Evolutionary conservation across 92 coral and sea anemone genomes (phyloP).

Genomic region (Epizoanthus stellaris): DNA sequence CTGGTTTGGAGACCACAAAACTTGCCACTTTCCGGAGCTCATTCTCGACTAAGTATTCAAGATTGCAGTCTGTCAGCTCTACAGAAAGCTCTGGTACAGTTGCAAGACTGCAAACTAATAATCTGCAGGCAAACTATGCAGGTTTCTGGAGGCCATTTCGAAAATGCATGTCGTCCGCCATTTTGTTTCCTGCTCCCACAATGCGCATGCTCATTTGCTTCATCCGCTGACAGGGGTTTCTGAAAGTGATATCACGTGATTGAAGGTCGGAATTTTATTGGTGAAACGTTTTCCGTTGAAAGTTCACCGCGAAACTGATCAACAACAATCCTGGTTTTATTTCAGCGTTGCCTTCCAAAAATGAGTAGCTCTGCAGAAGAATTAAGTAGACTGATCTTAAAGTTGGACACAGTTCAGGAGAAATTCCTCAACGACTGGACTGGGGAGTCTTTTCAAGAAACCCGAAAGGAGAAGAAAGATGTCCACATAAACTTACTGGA

Average conservation of each 20-base stretch:
- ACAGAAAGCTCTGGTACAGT: neutral
- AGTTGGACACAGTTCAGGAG: slow-evolving; percentile 79
- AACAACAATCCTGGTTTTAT: slow-evolving; percentile 27
- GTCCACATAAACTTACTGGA: slow-evolving; percentile 51
- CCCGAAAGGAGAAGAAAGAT: slow-evolving; percentile 53
- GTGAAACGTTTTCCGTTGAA: slow-evolving; percentile 52
- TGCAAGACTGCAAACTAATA: neutral
- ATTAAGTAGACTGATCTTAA: slow-evolving; percentile 58
- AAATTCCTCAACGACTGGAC: slow-evolving; percentile 89
- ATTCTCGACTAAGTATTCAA: slow-evolving; percentile 23
- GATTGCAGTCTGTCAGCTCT: neutral
- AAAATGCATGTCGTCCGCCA: slow-evolving; percentile 62
- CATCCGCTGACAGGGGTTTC: slow-evolving; percentile 37
- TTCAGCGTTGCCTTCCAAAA: neutral
- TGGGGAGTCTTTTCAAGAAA: slow-evolving; percentile 68
- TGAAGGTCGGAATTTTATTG: neutral
- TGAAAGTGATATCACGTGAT: slow-evolving; percentile 51
- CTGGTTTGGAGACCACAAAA: slow-evolving; percentile 93
- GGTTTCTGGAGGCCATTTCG: neutral
- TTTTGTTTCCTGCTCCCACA: slow-evolving; percentile 41
- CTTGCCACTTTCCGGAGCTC: slow-evolving; percentile 81
- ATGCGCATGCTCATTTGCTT: slow-evolving; percentile 45
- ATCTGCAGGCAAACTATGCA: neutral
- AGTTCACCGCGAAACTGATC: slow-evolving; percentile 71
- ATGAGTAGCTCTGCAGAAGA: slow-evolving; percentile 77